Base-by-base conservation (phyloP, 2,113 vertebrate genomes). In the Falco punctatus region DNA sequence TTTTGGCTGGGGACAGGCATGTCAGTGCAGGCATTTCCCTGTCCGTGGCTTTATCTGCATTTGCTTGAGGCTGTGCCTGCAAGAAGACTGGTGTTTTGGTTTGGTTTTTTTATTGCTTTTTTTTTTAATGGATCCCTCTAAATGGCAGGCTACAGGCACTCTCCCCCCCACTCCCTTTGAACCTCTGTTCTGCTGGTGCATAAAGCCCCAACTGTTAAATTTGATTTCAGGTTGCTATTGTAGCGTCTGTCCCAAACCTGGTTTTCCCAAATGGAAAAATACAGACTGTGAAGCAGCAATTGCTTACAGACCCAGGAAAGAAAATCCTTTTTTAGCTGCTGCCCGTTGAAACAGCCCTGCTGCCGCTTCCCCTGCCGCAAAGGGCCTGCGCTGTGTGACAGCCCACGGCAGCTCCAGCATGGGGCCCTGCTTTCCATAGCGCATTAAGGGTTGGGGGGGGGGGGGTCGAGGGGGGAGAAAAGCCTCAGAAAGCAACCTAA, bases 301-400 rank as follows among this genome's bases (percentile, higher is more conserved):
- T 79, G 17, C 85, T 67, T 66, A 38, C 51, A 70, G 66, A 62
- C n/a, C 72, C 20, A 20, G 77, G 73, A 55, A 89, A 81, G 55
- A 91, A 86, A 92, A 77, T 27, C 71, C 17, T 28, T 91, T 82
- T 64, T 44, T 54, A 79, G 51, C 55, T 81, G 61, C 65, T 79
- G 52, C 69, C 20, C 0, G 0, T 9, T 42, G 57, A 62, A 84
- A 15, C 5, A n/a, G n/a, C 52, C 27, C 46, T 51, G 71, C 82
- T 78, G 62, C 33, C 18, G 7, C 33, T 55, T 86, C 13, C 40
- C 19, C 44, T 30, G 2, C 28, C 0, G 0, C 59, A 20, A 21
- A 33, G 15, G 22, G 33, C 66, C 11, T 0, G 3, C 21, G 51
- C 30, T 30, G 26, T 5, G 28, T 21, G 42, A 19, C 0, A 0